Conservation (phyloP, 2,113 vertebrate genomes). For the Peromyscus maniculatus region DNA sequence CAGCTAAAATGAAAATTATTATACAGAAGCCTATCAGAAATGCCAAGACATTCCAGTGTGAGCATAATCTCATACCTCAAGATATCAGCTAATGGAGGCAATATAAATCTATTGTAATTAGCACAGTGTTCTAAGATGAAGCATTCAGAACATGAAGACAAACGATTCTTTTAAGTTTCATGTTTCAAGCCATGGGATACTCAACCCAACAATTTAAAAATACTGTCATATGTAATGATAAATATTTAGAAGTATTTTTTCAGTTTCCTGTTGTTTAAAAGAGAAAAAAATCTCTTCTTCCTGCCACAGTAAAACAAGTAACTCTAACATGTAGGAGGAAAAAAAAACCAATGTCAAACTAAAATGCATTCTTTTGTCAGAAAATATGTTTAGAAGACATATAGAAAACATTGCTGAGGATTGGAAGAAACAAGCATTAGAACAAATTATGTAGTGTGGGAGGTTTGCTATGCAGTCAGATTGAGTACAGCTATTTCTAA, state of each 20-base stretch:
- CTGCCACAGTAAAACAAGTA: constrained; percentile 52
- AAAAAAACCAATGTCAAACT: constrained; percentile 66
- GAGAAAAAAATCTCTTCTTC: constrained; percentile 56
- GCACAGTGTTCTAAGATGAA: constrained; percentile 51
- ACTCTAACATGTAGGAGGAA: constrained; percentile 27
- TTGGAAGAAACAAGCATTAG: constrained; percentile 77
- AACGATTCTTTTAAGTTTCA: constrained; percentile 39
- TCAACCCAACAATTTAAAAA: not conserved
- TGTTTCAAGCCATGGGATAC: constrained; percentile 45
- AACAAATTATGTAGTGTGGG: constrained; percentile 79
- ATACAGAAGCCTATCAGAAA: constrained; percentile 49
- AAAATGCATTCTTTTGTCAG: constrained; percentile 78
- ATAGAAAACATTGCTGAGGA: constrained; percentile 78
- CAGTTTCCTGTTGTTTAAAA: constrained; percentile 40
- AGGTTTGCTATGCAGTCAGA: constrained; percentile 70
- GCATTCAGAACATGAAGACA: constrained; percentile 42
- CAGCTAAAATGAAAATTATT: constrained; percentile 5
- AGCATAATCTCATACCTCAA: constrained; percentile 1
- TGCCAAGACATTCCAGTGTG: constrained; percentile 10
- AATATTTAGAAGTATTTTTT: constrained; percentile 63
- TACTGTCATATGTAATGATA: constrained; percentile 4
- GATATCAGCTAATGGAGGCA: constrained; percentile 38
- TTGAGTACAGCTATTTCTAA: constrained; percentile 75
- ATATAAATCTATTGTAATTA: constrained; percentile 36
- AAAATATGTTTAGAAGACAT: constrained; percentile 77